Evolutionary conservation across 2,888 invertebrate genomes (phyloP).

Genomic region (Tyria jacobaeae): DNA sequence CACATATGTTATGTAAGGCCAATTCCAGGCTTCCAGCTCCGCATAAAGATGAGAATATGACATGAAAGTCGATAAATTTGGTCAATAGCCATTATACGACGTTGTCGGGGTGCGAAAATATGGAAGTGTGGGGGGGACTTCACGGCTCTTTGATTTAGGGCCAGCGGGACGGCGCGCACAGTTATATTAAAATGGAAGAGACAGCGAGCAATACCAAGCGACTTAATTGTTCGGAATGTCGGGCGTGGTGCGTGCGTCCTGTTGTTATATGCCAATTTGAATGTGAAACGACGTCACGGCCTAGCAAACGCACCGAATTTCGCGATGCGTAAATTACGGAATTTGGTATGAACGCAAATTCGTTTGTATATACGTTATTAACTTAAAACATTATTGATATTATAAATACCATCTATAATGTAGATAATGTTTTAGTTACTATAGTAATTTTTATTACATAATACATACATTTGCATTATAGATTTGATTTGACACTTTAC

Average conservation of each 20-base stretch:
- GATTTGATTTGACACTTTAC: no score
- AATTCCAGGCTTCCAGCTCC: slow-evolving; percentile 66
- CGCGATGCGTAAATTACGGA: slow-evolving; percentile 29
- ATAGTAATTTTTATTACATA: no score
- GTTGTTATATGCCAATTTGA: slow-evolving; percentile 47
- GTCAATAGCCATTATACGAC: slow-evolving; percentile 84
- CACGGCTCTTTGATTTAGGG: slow-evolving; percentile 82
- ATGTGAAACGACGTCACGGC: slow-evolving; percentile 45
- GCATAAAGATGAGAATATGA: slow-evolving; percentile 83
- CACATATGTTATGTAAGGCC: slow-evolving; percentile 68
- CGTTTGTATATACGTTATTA: slow-evolving; percentile 19
- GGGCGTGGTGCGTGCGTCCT: slow-evolving; percentile 27
- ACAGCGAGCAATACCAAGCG: slow-evolving; percentile 38
- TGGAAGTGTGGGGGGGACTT: slow-evolving; percentile 78
- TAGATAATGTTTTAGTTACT: no score
- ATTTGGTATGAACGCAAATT: slow-evolving; percentile 15
- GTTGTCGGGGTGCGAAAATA: slow-evolving; percentile 83
- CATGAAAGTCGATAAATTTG: slow-evolving; percentile 84
- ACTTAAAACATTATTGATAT: no score
- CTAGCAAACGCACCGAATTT: slow-evolving; percentile 37
- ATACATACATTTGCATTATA: no score
- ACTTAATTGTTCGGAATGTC: slow-evolving; percentile 49
- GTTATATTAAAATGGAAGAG: slow-evolving; percentile 61
- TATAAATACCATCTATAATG: no score
- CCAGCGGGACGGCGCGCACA: slow-evolving; percentile 48